phyloP scores from a whole-genome alignment of 2,888 invertebrate genomes.

The Enchytraeus crypticus region DNA sequence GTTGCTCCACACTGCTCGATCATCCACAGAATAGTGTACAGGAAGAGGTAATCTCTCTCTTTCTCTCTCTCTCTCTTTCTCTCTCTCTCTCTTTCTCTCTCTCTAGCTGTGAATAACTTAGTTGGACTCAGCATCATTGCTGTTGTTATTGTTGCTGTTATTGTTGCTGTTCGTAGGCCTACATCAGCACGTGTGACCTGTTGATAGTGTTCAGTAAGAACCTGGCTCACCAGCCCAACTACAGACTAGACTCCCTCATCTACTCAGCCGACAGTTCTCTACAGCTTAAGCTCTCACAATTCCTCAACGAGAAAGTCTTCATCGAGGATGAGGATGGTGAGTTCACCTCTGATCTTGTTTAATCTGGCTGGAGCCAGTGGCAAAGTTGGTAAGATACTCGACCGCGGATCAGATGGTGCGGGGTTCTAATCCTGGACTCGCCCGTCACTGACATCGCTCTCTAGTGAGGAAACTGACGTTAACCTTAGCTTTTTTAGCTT shows the following conservation, averaged over 20 bases:
- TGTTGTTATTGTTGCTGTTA: neutral
- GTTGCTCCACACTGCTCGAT: conserved; percentile 62
- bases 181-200: conserved; percentile 88
- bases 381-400: too few relatives aligned
- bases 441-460: too few relatives aligned
- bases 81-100: neutral
- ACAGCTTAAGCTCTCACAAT: conserved; percentile 73
- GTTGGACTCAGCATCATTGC: neutral
- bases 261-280: conserved; percentile 71
- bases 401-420: too few relatives aligned
- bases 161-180: conserved; percentile 58
- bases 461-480: too few relatives aligned
- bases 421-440: too few relatives aligned
- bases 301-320: conserved; percentile 87
- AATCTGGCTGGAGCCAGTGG: too few relatives aligned
- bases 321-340: conserved; percentile 79
- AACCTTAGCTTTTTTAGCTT: too few relatives aligned
- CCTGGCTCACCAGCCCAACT: conserved; percentile 49
- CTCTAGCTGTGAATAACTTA: neutral
- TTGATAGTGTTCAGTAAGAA: conserved; percentile 86
- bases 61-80: neutral
- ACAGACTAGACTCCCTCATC: conserved; percentile 55
- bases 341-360: too few relatives aligned
- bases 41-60: conserved; percentile 55
- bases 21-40: conserved; percentile 62